phyloP scores from a whole-genome alignment of 2,797 vertebrate species.

The Pogonophryne albipinna region DNA sequence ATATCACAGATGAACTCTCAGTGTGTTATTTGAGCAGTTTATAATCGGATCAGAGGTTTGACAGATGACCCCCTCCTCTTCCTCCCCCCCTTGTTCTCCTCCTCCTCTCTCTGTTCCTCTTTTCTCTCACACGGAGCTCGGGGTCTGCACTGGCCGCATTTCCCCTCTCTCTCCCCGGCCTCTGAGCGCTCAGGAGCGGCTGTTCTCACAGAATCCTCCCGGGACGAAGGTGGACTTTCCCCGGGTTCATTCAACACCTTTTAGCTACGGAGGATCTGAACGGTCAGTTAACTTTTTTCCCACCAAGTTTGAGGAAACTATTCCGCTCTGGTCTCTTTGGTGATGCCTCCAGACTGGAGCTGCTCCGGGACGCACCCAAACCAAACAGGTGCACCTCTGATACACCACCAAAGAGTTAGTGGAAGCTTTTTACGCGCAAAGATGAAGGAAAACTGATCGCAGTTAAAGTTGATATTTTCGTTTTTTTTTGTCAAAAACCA shows the following conservation, averaged over 20 bases:
- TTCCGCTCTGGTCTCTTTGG: slow-evolving; percentile 1
- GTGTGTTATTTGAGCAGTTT: too few relatives aligned
- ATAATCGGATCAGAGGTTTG: too few relatives aligned
- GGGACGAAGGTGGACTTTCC: neutral
- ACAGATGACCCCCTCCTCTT: neutral
- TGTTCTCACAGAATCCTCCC: neutral
- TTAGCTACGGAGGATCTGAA: neutral
- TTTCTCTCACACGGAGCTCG: slow-evolving; percentile 21
- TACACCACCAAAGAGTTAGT: neutral
- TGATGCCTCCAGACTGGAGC: slow-evolving; percentile 55
- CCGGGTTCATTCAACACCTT: too few relatives aligned
- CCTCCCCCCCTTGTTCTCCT: neutral
- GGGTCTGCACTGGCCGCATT: slow-evolving; percentile 2
- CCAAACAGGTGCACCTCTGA: slow-evolving; percentile 14
- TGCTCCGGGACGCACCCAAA: slow-evolving; percentile 42
- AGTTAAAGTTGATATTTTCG: neutral
- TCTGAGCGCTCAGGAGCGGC: neutral
- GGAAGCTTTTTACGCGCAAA: neutral
- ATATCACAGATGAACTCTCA: too few relatives aligned
- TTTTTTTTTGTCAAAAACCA: neutral
- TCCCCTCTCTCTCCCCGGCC: neutral
- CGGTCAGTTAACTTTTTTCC: neutral
- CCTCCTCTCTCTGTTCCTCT: slow-evolving; percentile 9
- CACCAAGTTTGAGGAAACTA: neutral
- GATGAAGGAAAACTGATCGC: slow-evolving; percentile 5